Evolutionary conservation across 1,140 invertebrate genomes (phyloP).

Genomic region (Chelonus insularis): DNA sequence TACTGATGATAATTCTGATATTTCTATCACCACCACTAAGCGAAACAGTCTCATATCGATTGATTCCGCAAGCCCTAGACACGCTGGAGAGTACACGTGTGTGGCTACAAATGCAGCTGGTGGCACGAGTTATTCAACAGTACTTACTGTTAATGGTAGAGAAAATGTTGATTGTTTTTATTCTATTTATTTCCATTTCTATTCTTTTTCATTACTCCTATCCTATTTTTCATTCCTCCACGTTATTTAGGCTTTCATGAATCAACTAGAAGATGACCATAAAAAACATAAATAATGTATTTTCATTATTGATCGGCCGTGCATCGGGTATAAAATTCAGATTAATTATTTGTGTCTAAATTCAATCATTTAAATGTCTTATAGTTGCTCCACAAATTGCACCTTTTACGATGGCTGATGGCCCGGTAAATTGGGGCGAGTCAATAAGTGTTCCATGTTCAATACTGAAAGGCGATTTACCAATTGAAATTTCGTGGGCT

Average conservation of each 20-base stretch:
- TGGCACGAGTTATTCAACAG: constrained; percentile 66
- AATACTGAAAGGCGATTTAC: constrained; percentile 75
- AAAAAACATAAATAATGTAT: no score
- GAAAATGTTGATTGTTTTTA: constrained; percentile 1
- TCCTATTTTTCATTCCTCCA: background rate
- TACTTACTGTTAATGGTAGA: constrained; percentile 75
- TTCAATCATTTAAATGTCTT: constrained; percentile 28
- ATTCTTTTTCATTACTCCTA: background rate
- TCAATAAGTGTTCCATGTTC: constrained; percentile 67
- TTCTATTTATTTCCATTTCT: background rate
- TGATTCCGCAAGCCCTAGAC: constrained; percentile 62
- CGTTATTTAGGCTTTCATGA: background rate
- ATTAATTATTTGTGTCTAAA: background rate
- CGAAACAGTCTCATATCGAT: constrained; percentile 62
- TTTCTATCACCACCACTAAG: constrained; percentile 55
- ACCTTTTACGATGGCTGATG: constrained; percentile 73
- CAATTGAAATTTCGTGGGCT: constrained; percentile 66
- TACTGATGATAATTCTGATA: constrained; percentile 38
- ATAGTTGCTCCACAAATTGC: constrained; percentile 73
- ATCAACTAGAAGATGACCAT: no score
- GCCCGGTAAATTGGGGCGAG: constrained; percentile 70
- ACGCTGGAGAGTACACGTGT: constrained; percentile 77
- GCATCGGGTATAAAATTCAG: background rate
- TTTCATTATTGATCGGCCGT: constrained; percentile 28
- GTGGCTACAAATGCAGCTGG: constrained; percentile 75